Percentiles rank a stretch among this genome's conserved stretches.
Evolutionary conservation across 2,113 vertebrate genomes (phyloP).

Genomic region (Camelus dromedarius): DNA sequence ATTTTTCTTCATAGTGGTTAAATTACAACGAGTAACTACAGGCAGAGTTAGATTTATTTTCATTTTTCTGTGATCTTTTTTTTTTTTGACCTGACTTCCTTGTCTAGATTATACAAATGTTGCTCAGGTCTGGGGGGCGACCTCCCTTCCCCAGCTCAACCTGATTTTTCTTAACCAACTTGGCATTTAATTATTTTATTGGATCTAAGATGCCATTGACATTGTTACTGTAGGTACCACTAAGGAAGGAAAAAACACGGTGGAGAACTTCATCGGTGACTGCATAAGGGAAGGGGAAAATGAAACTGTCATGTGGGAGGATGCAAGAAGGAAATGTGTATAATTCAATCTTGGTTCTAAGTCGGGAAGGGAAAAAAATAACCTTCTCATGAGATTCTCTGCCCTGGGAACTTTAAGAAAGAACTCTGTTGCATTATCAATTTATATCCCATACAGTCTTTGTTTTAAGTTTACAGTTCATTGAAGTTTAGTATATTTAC

Average conservation of each 20-base stretch:
- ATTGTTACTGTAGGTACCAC: neutral
- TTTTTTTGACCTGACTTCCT: neutral
- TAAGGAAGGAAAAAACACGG: neutral
- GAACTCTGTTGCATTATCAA: neutral
- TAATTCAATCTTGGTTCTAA: neutral
- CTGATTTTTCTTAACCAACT: neutral
- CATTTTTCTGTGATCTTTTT: neutral
- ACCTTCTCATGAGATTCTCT: neutral
- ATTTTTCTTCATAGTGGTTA: slow-evolving; percentile 9
- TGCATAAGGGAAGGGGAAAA: neutral
- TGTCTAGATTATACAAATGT: neutral
- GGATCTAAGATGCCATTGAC: neutral
- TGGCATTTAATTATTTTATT: neutral
- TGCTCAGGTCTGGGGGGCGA: neutral
- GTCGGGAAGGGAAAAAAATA: neutral
- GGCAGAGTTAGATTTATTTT: slow-evolving; percentile 9
- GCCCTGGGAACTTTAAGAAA: neutral
- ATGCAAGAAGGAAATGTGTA: neutral
- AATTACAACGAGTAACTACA: neutral
- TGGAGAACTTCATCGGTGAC: neutral
- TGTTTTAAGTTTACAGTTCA: neutral
- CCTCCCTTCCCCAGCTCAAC: neutral
- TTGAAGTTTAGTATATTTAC: neutral
- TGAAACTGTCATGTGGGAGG: neutral
- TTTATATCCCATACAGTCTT: neutral